These are phyloP conservation scores for Sitta carolinensis DNA, from an alignment of 2,797 vertebrate genomes.

Conservation along the genomic window DNA sequence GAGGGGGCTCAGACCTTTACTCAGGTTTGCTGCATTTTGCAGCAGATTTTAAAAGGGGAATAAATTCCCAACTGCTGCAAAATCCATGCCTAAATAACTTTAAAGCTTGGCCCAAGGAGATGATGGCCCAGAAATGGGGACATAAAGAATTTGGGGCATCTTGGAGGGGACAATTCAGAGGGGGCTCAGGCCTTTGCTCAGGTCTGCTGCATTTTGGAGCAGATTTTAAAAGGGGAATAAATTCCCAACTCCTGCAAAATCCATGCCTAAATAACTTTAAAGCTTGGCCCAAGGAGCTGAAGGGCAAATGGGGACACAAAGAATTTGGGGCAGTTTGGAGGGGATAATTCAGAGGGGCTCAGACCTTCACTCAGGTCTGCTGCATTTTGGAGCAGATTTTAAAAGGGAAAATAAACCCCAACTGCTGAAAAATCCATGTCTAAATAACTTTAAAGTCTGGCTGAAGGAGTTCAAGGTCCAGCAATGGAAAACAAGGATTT, in stretches of 20 bases:
- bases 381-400: neutral
- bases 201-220: fast-evolving
- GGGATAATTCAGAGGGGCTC: no score
- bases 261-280: fast-evolving
- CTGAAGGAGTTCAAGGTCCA: no score
- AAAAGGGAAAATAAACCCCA: neutral
- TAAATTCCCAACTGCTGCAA: fast-evolving
- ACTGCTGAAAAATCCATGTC: neutral
- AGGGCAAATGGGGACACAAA: no score
- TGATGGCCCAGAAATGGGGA: fast-evolving
- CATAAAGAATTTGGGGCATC: neutral
- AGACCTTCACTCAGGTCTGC: no score
- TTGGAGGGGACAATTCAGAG: no score
- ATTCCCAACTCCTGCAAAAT: neutral
- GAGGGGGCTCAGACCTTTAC: neutral
- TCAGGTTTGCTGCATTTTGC: neutral
- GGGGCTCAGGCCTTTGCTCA: neutral
- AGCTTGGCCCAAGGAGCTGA: no score
- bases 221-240: neutral
- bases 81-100: fast-evolving
- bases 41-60: neutral
- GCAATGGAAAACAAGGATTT: no score
- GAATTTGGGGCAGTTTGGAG: no score
- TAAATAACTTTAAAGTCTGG: neutral
- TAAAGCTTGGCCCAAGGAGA: no score